These are phyloP conservation scores for Saimiri boliviensis DNA, from an alignment of 2,113 vertebrate species.

Conservation along the genomic window DNA sequence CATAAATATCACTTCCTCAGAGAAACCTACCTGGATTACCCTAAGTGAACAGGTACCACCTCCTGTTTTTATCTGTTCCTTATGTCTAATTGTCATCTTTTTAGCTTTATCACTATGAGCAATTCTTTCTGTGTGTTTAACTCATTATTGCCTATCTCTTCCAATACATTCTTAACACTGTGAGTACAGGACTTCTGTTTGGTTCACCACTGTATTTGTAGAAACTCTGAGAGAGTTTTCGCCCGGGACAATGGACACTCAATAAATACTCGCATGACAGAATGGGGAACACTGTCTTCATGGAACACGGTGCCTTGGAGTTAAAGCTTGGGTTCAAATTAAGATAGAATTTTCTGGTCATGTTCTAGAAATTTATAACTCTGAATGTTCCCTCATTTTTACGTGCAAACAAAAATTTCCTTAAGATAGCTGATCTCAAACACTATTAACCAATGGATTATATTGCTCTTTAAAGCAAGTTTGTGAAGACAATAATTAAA, in stretches of 20 bases:
- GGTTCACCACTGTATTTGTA: neutral
- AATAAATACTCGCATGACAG: neutral
- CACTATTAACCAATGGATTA: neutral
- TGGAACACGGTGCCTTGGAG: neutral
- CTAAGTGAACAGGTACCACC: neutral
- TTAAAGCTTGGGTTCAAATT: neutral
- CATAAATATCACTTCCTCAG: neutral
- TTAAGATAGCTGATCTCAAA: slow-evolving; percentile 14
- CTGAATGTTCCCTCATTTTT: neutral
- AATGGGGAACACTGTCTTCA: neutral
- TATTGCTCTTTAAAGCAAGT: neutral
- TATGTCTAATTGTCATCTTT: neutral
- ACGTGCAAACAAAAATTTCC: slow-evolving; percentile 10
- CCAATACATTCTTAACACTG: neutral
- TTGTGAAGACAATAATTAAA: slow-evolving; percentile 1
- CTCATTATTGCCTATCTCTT: neutral
- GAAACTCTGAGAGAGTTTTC: neutral
- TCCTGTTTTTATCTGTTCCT: neutral
- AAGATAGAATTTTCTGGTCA: neutral
- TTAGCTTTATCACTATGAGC: neutral
- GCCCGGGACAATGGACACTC: neutral
- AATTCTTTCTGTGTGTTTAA: neutral
- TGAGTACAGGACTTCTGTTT: neutral
- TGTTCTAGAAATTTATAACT: neutral
- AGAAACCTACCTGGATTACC: neutral